These are phyloP conservation scores for Tiphia femorata DNA, from an alignment of 2,888 invertebrate species.

Conservation along the genomic window DNA sequence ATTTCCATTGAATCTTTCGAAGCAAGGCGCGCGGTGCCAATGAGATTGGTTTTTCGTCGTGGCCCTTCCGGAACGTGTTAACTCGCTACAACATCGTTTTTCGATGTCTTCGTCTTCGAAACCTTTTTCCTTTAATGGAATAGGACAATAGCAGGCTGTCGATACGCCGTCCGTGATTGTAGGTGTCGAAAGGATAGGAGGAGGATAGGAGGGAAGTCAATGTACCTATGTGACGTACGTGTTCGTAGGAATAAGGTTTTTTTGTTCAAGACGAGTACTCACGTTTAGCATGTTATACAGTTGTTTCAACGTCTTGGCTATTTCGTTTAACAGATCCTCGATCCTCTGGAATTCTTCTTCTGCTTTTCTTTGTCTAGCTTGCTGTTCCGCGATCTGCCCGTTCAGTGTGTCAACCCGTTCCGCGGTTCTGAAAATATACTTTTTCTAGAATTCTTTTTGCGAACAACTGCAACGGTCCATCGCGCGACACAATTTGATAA, in stretches of 20 bases:
- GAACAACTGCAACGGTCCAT: neutral
- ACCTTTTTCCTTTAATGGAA: too few species aligned
- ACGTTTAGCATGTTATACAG: conserved; percentile 57
- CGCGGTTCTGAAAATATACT: conserved; percentile 74
- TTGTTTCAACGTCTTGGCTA: conserved; percentile 43
- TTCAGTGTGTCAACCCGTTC: conserved; percentile 79
- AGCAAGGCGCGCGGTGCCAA: neutral
- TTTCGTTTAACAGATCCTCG: conserved; percentile 42
- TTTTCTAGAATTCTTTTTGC: neutral
- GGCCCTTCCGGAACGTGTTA: conserved; percentile 27
- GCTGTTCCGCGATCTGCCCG: conserved; percentile 72
- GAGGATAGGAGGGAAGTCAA: too few species aligned
- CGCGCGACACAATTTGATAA: neutral
- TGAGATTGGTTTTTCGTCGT: conserved; percentile 16
- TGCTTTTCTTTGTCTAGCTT: conserved; percentile 65
- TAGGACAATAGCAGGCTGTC: too few species aligned
- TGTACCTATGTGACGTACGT: too few species aligned
- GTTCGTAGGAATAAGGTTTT: too few species aligned
- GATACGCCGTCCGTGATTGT: too few species aligned
- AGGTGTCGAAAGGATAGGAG: too few species aligned
- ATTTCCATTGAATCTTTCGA: conserved; percentile 37
- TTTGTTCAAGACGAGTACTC: too few species aligned
- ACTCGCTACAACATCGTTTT: too few species aligned
- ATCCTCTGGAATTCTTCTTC: conserved; percentile 59
- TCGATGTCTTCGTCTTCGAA: too few species aligned